Evolutionary conservation across 2,113 vertebrate species (phyloP), one percentile per base, ranked within the genome.

Genomic region (Nematolebias whitei): DNA sequence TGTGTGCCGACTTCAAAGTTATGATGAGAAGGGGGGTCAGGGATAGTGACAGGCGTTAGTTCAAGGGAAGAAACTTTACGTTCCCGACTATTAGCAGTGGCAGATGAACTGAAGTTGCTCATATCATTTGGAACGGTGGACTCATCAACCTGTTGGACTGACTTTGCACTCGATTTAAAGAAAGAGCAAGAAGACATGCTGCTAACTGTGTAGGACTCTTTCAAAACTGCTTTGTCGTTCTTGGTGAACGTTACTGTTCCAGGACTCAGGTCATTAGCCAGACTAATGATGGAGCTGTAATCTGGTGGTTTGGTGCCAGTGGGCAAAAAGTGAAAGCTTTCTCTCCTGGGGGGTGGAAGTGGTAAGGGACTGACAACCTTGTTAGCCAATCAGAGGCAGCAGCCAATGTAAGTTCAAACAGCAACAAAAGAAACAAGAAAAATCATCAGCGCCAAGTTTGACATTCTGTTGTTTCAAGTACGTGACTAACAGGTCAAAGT

Each of bases 21-120:
- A 86, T 83, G 9, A 86, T 90, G 88, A 76, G 29, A 88, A 71
- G 88, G 88, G 14, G 91, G 91, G 58, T 88, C 92, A 47, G 91
- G 86, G 71, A 83, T 90, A 82, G 94, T 94, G 79, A 92, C 80
- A 5, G 82, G 93, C 69, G 93, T 94, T 85, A 98, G 88, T 88
- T 94, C 95, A 74, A 96, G 70, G 44, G 95, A 92, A 16, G 96
- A 95, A 60, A 96, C 84, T 78, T 91, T 96, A 64, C 93, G 94
- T 68, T 93, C 93, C 53, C 93, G 92, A 29, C 53, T 85, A 44
- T 91, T 92, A 78, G 88, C 81, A 67, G 90, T 82, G 60, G 86
- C 85, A 56, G 92, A 78, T 68, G 88, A 63, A 79, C 18, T 65
- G 8, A 26, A 12, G 22, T 47, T 71, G 63, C 26, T 59, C 1